Evolutionary conservation across 30 jellyfish, hydroid and myxozoan species (phyloP), one percentile per base, ranked within the genome.

Genomic region (Hydractinia symbiolongicarpus): DNA sequence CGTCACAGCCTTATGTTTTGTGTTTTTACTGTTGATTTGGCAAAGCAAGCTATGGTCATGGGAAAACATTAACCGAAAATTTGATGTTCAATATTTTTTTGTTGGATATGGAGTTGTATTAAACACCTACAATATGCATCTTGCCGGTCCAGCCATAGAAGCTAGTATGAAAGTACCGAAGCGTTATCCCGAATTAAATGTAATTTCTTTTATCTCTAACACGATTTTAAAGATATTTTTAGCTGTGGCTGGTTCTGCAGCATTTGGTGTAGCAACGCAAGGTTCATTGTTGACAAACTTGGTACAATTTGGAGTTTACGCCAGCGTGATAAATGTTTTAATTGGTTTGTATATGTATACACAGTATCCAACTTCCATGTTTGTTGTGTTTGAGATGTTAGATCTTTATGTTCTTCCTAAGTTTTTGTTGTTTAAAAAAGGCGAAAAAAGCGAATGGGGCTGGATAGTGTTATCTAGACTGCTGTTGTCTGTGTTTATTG

Each of bases 161-260:
- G 96, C 95, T 44, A 88, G 94, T 53, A 88, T 88, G 96, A 55
- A 58, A 50, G 40, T 82, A 13, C 96, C 95, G 5, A 67, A 88
- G 53, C n/a, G 44, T 9, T 73, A 50, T 66, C 55, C 40, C 67
- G 57, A 10, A 70, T 77, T 88, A n/a, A 54, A 71, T 3, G 80
- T 66, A 9, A 53, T 55, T 19, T 54, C 96, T 0, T 73, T 53
- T 54, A 57, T 55, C 61, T n/a, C 53, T 72, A 82, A 70, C 58
- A 82, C 85, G 15, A 14, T 88, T 21, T 13, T 81, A 19, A 88
- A 88, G 44, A 58, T 83, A 10, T 81, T 61, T 5, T 75, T 88
- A 9, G 71, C 91, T 20, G 53, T 70, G 7, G n/a, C 83, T 53
- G 93, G 86, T 11, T 86, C 89, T 49, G 66, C 79, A 9, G 54